Conservation (phyloP, 92 coral and sea anemone species). For the Meandrina meandrites region DNA sequence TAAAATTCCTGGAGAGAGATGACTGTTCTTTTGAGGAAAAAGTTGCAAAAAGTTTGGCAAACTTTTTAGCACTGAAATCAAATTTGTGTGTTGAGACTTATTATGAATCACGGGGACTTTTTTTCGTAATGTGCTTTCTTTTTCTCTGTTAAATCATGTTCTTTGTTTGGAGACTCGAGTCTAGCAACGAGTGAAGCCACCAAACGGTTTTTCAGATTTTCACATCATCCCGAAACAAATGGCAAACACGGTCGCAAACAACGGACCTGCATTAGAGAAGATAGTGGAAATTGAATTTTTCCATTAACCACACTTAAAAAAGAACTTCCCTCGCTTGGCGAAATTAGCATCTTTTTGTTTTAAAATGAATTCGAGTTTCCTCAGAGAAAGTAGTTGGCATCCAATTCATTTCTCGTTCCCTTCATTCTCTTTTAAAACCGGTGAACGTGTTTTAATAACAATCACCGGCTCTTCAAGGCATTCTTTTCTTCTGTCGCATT, state of each 20-base stretch:
- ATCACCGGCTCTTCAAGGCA: background rate
- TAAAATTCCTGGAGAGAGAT: conserved; percentile 4
- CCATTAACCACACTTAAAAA: background rate
- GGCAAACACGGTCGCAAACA: background rate
- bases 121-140: background rate
- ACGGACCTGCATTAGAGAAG: background rate
- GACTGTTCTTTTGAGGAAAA: conserved; percentile 21
- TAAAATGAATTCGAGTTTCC: background rate
- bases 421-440: background rate
- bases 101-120: background rate
- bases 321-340: background rate
- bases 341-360: background rate
- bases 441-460: background rate
- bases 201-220: background rate
- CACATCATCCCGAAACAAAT: background rate
- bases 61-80: conserved; percentile 32
- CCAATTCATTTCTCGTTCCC: conserved; percentile 3
- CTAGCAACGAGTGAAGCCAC: background rate
- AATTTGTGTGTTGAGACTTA: background rate
- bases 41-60: conserved; percentile 44
- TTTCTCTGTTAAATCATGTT: background rate
- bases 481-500: background rate
- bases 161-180: background rate
- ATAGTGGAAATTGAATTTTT: background rate
- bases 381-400: background rate